phyloP scores from a whole-genome alignment of 2,113 vertebrate species.

The Gobio gobio region DNA sequence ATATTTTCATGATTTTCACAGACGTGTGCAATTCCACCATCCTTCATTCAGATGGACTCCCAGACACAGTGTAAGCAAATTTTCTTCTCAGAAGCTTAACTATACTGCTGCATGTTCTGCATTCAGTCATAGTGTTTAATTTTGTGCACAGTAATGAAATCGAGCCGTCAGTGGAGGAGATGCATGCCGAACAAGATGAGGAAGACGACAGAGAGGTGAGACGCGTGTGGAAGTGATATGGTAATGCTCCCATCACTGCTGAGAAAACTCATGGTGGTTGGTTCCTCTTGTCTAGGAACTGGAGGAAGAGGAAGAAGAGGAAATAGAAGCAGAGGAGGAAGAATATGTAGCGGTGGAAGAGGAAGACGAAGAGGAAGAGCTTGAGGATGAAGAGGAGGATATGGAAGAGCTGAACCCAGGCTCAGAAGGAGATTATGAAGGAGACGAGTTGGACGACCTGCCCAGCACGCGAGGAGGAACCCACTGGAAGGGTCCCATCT shows the following conservation, averaged over 20 bases:
- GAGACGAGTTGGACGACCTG: slow-evolving; percentile 90
- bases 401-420: slow-evolving; percentile 72
- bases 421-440: slow-evolving; percentile 86
- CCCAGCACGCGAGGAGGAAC: slow-evolving; percentile 77
- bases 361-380: slow-evolving; percentile 46
- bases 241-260: neutral
- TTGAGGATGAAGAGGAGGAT: slow-evolving; percentile 64
- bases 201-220: slow-evolving; percentile 76
- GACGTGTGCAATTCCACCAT: slow-evolving; percentile 82
- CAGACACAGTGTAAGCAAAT: slow-evolving; percentile 82
- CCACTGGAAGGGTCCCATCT: slow-evolving; percentile 89
- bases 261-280: neutral
- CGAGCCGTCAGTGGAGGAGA: slow-evolving; percentile 66
- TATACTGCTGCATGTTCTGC: neutral
- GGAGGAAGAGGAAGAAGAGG: slow-evolving; percentile 59
- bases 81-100: neutral
- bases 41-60: slow-evolving; percentile 77
- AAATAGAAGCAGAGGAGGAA: slow-evolving; percentile 56
- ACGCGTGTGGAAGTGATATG: neutral
- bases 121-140: neutral
- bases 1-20: slow-evolving; percentile 63
- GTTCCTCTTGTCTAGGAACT: slow-evolving; percentile 1
- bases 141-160: slow-evolving; percentile 66
- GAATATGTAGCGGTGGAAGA: slow-evolving; percentile 61
- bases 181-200: slow-evolving; percentile 68